These are phyloP conservation scores for Drosophila sturtevanti DNA, from an alignment of 1,140 invertebrate genomes.

Conservation along the genomic window DNA sequence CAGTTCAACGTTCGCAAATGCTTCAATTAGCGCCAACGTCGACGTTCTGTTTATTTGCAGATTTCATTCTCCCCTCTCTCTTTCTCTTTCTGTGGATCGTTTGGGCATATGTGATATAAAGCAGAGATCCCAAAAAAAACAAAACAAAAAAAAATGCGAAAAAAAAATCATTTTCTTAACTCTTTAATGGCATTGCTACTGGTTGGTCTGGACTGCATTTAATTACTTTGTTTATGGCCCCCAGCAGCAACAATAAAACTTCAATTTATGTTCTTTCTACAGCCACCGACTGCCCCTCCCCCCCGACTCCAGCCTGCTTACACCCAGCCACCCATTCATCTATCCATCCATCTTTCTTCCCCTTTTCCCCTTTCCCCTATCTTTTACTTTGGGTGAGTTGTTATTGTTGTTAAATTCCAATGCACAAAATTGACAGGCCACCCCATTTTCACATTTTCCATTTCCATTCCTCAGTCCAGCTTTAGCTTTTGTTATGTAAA, in stretches of 20 bases:
- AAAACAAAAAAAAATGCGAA: neutral
- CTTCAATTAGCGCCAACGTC: conserved; percentile 68
- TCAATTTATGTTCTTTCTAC: conserved; percentile 68
- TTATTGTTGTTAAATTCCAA: conserved; percentile 71
- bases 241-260: conserved; percentile 75
- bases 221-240: conserved; percentile 80
- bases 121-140: conserved; percentile 36
- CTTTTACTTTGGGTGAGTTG: neutral
- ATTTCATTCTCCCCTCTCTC: conserved; percentile 32
- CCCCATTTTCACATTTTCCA: conserved; percentile 15
- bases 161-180: conserved; percentile 72
- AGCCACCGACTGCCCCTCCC: neutral
- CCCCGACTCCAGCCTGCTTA: too few species aligned
- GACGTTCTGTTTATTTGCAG: conserved; percentile 69
- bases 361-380: neutral
- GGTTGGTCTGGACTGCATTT: conserved; percentile 63
- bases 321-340: too few species aligned
- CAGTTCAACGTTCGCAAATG: conserved; percentile 54
- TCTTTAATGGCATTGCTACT: conserved; percentile 71
- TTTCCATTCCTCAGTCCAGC: neutral
- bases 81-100: conserved; percentile 38
- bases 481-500: conserved; percentile 75
- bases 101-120: conserved; percentile 59
- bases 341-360: too few species aligned
- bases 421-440: conserved; percentile 75